phyloP scores from a whole-genome alignment of 1,140 invertebrate species.

The Macrosteles quadrilineatus region DNA sequence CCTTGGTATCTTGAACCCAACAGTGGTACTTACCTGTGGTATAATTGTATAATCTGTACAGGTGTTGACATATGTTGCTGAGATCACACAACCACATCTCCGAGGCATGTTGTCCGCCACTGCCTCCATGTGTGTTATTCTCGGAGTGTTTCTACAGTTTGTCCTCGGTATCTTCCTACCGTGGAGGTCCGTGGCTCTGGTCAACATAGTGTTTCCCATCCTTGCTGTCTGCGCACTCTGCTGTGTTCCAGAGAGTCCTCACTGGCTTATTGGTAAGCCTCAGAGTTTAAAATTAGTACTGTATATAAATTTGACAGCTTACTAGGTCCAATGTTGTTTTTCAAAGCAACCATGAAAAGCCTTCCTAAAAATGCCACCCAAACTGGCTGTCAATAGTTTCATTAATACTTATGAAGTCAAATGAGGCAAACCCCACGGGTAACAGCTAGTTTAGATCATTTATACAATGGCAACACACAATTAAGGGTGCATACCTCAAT shows the following conservation, averaged over 20 bases:
- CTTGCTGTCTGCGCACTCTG: conserved; percentile 63
- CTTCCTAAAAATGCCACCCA: not conserved
- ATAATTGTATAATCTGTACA: conserved; percentile 46
- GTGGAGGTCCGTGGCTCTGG: conserved; percentile 68
- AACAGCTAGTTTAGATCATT: too few species aligned
- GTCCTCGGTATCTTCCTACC: conserved; percentile 63
- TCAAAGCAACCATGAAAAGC: too few species aligned
- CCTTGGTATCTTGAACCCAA: conserved; percentile 67
- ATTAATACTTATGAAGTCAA: too few species aligned
- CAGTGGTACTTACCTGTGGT: too few species aligned
- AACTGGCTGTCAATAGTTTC: too few species aligned
- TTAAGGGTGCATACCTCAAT: too few species aligned
- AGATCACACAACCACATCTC: conserved; percentile 74
- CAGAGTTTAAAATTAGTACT: too few species aligned
- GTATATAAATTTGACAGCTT: not conserved
- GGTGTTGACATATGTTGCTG: conserved; percentile 77
- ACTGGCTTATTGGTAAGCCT: conserved; percentile 62
- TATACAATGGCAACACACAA: too few species aligned
- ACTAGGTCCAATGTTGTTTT: too few species aligned
- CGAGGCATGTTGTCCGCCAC: conserved; percentile 72
- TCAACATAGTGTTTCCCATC: conserved; percentile 67
- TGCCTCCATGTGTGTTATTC: conserved; percentile 69
- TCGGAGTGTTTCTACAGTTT: conserved; percentile 65
- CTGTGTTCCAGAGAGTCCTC: conserved; percentile 75
- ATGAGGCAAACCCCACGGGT: too few species aligned